Evolutionary conservation across 1,140 invertebrate genomes (phyloP).

Genomic region (Drosophila setifemur): DNA sequence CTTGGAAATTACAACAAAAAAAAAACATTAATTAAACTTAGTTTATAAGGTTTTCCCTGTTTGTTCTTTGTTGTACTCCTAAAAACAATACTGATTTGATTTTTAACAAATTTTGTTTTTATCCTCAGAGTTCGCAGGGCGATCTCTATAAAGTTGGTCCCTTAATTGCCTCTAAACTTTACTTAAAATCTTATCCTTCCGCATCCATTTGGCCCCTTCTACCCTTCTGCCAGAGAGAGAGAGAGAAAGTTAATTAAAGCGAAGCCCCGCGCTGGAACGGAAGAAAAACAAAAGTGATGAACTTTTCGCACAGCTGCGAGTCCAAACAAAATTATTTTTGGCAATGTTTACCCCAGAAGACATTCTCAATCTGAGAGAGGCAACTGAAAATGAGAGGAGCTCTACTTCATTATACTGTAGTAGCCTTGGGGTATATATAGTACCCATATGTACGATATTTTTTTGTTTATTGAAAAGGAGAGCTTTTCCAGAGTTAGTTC

Average conservation of each 20-base stretch:
- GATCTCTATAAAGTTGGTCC: not conserved
- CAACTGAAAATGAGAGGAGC: not conserved
- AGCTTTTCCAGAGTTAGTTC: no score
- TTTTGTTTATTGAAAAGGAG: no score
- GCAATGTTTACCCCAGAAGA: constrained; percentile 5
- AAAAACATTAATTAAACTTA: no score
- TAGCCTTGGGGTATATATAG: not conserved
- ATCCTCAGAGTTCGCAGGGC: not conserved
- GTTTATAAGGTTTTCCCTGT: no score
- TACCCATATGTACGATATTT: no score
- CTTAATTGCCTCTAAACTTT: no score
- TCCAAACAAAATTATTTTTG: constrained; percentile 22
- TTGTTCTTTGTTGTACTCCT: no score
- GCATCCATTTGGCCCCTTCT: not conserved
- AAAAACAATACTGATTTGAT: no score
- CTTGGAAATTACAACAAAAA: no score
- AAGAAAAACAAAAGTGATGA: constrained; percentile 3
- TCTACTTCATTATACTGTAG: not conserved
- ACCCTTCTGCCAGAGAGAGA: not conserved
- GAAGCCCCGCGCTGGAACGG: not conserved
- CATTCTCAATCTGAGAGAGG: not conserved
- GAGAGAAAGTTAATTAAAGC: constrained; percentile 11
- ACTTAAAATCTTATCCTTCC: not conserved
- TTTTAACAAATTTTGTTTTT: no score
- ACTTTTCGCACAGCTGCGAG: constrained; percentile 9